These are phyloP conservation scores for Zosterops pallidus DNA, from an alignment of 2,113 vertebrate genomes.

Conservation along the genomic window DNA sequence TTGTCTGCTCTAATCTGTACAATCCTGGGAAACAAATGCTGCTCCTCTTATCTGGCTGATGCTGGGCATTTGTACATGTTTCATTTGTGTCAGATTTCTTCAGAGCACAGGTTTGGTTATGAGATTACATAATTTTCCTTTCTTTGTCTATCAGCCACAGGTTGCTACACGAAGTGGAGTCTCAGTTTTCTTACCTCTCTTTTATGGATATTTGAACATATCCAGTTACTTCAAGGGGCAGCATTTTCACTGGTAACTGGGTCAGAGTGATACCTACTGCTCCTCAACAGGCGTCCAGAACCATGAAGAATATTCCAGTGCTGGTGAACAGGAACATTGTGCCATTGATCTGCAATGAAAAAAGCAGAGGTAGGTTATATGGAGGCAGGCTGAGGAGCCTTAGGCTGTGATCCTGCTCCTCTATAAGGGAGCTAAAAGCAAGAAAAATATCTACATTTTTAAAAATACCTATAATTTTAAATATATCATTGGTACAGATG, in stretches of 20 bases:
- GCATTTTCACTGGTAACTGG: neutral
- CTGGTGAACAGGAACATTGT: neutral
- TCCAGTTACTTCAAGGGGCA: neutral
- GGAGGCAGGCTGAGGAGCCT: neutral
- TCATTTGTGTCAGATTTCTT: neutral
- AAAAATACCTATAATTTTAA: neutral
- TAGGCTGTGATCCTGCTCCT: neutral
- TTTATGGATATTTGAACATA: conserved; percentile 46
- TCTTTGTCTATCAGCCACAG: neutral
- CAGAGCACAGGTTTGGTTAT: neutral
- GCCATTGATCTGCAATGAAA: conserved; percentile 51
- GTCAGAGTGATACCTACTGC: conserved; percentile 33
- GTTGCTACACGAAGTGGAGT: neutral
- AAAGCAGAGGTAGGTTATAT: neutral
- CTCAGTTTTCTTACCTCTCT: conserved; percentile 56
- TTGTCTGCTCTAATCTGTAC: neutral
- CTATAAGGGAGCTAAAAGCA: neutral
- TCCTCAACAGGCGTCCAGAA: conserved; percentile 35
- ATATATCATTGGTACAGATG: neutral
- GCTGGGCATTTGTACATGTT: neutral
- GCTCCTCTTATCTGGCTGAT: neutral
- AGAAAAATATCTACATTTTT: neutral
- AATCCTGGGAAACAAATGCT: neutral
- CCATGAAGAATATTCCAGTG: conserved; percentile 18
- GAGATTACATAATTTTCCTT: neutral